A percentile compares a stretch with the other conserved stretches of the same genome.
Evolutionary conservation across 2,888 invertebrate species (phyloP).

Genomic region (Acleris emargana): DNA sequence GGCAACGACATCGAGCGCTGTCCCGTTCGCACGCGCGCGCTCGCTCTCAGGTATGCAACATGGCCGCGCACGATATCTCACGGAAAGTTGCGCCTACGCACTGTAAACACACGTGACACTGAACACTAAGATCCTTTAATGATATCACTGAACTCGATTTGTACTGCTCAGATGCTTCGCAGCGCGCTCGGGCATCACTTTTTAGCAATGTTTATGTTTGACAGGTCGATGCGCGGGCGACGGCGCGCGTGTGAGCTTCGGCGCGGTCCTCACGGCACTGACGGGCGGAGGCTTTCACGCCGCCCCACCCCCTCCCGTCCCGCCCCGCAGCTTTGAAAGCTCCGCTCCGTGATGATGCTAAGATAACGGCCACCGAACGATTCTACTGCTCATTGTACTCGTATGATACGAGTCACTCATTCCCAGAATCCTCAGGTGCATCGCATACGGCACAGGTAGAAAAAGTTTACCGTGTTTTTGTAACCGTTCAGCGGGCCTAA

Average conservation of each 20-base stretch:
- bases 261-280: conserved; percentile 75
- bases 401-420: conserved; percentile 66
- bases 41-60: conserved; percentile 83
- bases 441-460: conserved; percentile 48
- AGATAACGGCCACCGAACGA: conserved; percentile 80
- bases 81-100: conserved; percentile 81
- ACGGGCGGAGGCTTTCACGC: conserved; percentile 74
- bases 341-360: conserved; percentile 78
- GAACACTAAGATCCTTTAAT: conserved; percentile 47
- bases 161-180: conserved; percentile 39
- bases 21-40: conserved; percentile 79
- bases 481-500: too few relatives aligned
- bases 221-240: conserved; percentile 48
- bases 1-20: conserved; percentile 73
- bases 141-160: conserved; percentile 20
- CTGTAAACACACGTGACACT: conserved; percentile 82
- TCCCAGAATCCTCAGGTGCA: conserved; percentile 59
- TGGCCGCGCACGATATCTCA: conserved; percentile 83
- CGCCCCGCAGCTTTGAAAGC: conserved; percentile 75
- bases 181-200: conserved; percentile 62
- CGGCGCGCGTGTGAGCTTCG: conserved; percentile 62
- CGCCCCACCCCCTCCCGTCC: conserved; percentile 66
- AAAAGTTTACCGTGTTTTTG: conserved; percentile 26
- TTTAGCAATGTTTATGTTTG: conserved; percentile 69
- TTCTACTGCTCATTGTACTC: conserved; percentile 76